Base-by-base conservation (phyloP, 2,797 vertebrate genomes). In the Psittacula echo region DNA sequence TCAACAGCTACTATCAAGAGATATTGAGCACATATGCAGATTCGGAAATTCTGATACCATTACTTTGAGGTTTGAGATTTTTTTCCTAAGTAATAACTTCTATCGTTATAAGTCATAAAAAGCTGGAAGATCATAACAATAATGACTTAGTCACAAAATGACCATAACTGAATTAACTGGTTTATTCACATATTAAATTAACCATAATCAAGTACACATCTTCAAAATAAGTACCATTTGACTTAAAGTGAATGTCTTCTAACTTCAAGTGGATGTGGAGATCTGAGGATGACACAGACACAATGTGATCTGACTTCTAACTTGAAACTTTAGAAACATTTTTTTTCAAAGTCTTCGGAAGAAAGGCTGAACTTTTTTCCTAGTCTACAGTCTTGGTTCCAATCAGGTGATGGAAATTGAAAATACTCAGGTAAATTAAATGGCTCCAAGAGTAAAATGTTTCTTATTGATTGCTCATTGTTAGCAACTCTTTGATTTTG, bases 401-500 rank as follows among this genome's bases (percentile, higher is more conserved):
- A 86, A 56, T 56, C 41, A 87, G 37, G 7, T 41, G 80, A 44
- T 41, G 41, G 61, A 91, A 93, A 77, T 2, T 23, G 65, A 74
- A 91, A 94, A 45, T 30, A 18, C 30, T 77, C 32, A 54, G 37
- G 37, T 77, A 89, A 42, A 50, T 70, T 87, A 62, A 85, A 67
- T 34, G 9, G 6, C 21, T 84, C n/a, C 39, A 48, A 8, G 14
- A 62, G 6, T 62, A 27, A 90, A 93, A 70, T 37, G 24, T 85
- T 80, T 87, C 48, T 74, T 74, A 74, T 29, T 48, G 47, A 91
- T 88, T 93, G 73, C 56, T 67, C 53, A 67, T 84, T 94, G 79
- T 86, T 67, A 90, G 11, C 19, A 80, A 37, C 24, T 3, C 18
- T 91, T 95, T 90, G 44, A 74, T 80, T 87, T 30, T 71, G 3